These are phyloP conservation scores for Seladonia tumulorum DNA, from an alignment of 2,888 invertebrate species.

Conservation along the genomic window DNA sequence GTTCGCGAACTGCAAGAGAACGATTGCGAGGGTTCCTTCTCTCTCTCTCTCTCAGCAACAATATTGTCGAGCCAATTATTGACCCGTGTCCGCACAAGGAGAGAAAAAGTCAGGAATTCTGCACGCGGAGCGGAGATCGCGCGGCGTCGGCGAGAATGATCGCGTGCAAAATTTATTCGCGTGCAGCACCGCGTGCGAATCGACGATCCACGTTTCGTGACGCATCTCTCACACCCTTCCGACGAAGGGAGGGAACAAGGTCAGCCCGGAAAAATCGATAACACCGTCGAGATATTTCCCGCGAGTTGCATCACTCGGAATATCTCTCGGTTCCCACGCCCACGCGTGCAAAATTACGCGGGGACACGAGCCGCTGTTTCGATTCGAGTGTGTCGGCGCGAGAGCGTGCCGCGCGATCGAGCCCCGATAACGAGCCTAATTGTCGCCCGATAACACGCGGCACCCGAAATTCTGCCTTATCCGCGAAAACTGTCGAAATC, in stretches of 20 bases:
- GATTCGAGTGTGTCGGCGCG: neutral
- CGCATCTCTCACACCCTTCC: slow-evolving; percentile 7
- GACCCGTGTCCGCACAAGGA: neutral
- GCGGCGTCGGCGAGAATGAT: neutral
- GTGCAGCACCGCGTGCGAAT: neutral
- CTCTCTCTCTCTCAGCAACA: neutral
- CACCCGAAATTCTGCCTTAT: neutral
- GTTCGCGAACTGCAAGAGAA: neutral
- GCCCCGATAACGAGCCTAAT: neutral
- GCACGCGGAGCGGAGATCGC: neutral
- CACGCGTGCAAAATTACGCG: neutral
- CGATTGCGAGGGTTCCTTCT: neutral
- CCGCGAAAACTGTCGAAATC: slow-evolving; percentile 1
- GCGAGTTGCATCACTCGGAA: neutral
- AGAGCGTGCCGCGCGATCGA: neutral
- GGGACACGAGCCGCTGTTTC: neutral
- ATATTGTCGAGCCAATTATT: neutral
- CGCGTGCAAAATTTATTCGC: neutral
- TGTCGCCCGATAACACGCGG: neutral
- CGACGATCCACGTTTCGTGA: neutral
- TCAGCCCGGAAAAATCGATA: slow-evolving; percentile 51
- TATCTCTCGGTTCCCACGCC: neutral
- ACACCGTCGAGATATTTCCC: neutral
- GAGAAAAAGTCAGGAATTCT: neutral
- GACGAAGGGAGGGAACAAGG: slow-evolving; percentile 34